phyloP scores from a whole-genome alignment of 2,888 invertebrate species.

The Alloplasta piceator region DNA sequence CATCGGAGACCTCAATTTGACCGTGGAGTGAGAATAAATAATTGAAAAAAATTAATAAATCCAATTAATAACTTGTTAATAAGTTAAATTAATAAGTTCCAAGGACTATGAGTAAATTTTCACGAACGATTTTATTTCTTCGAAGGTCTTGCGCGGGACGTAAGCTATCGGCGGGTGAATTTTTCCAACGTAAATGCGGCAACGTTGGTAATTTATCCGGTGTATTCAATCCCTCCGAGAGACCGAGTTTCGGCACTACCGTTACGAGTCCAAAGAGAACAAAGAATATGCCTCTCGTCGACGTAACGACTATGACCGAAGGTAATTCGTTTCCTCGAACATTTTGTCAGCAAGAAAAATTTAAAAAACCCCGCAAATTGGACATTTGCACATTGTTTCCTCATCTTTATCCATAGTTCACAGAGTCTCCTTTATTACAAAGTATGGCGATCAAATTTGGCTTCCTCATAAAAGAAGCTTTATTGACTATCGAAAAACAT shows the following conservation, averaged over 20 bases:
- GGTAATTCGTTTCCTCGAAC: conserved; percentile 64
- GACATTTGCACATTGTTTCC: no score
- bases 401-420: no score
- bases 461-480: no score
- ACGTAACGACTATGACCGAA: conserved; percentile 74
- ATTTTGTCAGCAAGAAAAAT: neutral
- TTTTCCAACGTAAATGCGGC: conserved; percentile 83
- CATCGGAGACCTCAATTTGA: conserved; percentile 78
- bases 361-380: no score
- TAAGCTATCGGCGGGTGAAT: conserved; percentile 83
- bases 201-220: conserved; percentile 77
- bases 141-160: conserved; percentile 74
- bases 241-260: conserved; percentile 76
- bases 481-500: no score
- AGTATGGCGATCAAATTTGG: no score
- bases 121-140: conserved; percentile 21
- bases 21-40: conserved; percentile 72
- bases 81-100: no score
- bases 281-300: conserved; percentile 72
- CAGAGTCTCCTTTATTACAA: no score
- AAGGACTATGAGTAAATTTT: neutral
- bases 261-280: conserved; percentile 74
- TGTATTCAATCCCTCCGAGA: conserved; percentile 57
- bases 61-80: no score
- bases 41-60: neutral